Evolutionary conservation across 1,140 invertebrate species (phyloP).

Genomic region (Atta cephalotes): DNA sequence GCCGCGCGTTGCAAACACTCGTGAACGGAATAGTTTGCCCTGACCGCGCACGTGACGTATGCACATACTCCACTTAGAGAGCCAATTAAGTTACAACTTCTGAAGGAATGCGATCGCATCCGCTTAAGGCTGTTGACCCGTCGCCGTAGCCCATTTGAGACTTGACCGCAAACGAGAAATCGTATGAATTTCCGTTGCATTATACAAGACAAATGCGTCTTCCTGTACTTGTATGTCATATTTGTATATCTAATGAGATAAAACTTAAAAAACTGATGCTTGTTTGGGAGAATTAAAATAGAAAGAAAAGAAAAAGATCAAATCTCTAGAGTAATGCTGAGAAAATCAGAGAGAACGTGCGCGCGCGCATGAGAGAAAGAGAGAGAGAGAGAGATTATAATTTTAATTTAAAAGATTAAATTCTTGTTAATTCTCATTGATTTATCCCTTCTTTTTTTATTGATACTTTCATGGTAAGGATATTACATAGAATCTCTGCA

Average conservation of each 20-base stretch:
- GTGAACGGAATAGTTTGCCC: slow-evolving; percentile 29
- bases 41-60: slow-evolving; percentile 39
- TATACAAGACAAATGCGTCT: slow-evolving; percentile 3
- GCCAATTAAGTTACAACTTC: slow-evolving; percentile 38
- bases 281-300: background rate
- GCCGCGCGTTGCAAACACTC: slow-evolving; percentile 25
- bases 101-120: slow-evolving; percentile 11
- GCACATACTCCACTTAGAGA: slow-evolving; percentile 38
- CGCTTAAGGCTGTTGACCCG: background rate
- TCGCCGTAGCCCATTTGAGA: background rate
- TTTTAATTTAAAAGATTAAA: slow-evolving; percentile 15
- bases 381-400: background rate
- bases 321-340: background rate
- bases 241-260: background rate
- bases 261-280: background rate
- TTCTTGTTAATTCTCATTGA: background rate
- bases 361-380: background rate
- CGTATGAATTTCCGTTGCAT: background rate
- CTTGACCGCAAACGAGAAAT: slow-evolving; percentile 7
- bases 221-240: background rate
- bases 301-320: background rate
- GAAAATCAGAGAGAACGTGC: background rate
- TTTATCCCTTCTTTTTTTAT: background rate
- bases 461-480: background rate
- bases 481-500: no score